Base-by-base conservation (phyloP, 2,888 invertebrate species). In the Baronia brevicornis region DNA sequence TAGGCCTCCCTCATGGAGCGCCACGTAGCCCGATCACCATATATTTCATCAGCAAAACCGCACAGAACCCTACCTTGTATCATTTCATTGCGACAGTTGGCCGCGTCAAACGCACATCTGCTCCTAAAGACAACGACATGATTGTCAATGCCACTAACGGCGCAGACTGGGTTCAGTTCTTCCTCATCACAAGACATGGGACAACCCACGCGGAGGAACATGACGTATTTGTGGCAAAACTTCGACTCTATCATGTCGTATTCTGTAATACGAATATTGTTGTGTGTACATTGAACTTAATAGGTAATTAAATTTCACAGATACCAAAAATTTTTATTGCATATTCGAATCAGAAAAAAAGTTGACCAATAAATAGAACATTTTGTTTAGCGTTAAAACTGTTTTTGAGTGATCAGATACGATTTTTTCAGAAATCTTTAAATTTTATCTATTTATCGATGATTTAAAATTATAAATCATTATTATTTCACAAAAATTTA, bases 111-210 rank as follows among this genome's bases (percentile, higher is more conserved):
- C 0, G 40, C 46, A 13, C 77, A 75, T 0, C 34, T 33, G 12
- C 59, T 74, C 11, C 44, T 32, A 39, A 75, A 75, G 10, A 73
- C 2, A 0, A 59, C 57, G 0, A 56, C 35, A 0, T 58, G 59
- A 2, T 55, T 50, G 6, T 54, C 51, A 0, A 35, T 5, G 0
- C 36, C 19, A 7, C 60, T 62, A 6, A 60, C 9, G 0, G 41
- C 69, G 10, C 77, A 78, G 0, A 60, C 33, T 0, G 67, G 65
- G 0, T 42, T 15, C 0, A 41, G 0, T 0, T 23, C 29, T 0
- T 41, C 46, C 0, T 46, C 43, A 0, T 43, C 38, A 7, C 77
- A 75, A 0, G 10, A 17, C 0, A n/a, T 3, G 0, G 58, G 59
- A 14, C 73, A 73, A 0, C 53, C 53, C 0, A 13, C 13, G 0